Conservation (phyloP, 2,113 vertebrate genomes). For the Semicossyphus pulcher region DNA sequence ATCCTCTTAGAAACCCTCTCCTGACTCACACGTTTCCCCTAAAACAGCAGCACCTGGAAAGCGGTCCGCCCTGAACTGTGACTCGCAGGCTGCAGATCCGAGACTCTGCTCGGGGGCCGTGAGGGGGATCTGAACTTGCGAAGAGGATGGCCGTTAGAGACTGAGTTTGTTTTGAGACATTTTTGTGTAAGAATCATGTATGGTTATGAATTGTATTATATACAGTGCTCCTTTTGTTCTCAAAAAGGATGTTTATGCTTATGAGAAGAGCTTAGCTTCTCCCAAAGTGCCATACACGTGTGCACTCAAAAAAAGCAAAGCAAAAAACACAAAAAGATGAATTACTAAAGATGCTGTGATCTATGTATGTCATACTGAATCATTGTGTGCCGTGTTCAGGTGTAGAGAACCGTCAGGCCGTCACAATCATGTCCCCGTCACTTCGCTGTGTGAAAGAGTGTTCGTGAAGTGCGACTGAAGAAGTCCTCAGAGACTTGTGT, state of each 20-base stretch:
- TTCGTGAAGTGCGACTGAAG: conserved; percentile 59
- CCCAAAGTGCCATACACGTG: conserved; percentile 79
- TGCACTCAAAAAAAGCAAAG: conserved; percentile 81
- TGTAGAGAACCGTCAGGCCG: conserved; percentile 72
- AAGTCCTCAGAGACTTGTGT: conserved; percentile 59
- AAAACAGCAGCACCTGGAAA: conserved; percentile 42
- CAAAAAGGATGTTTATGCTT: conserved; percentile 83
- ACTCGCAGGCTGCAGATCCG: conserved; percentile 7
- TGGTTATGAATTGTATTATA: conserved; percentile 83
- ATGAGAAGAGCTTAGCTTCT: conserved; percentile 81
- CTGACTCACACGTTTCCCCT: conserved; percentile 23
- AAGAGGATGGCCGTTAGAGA: conserved; percentile 60
- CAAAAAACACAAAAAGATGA: conserved; percentile 76
- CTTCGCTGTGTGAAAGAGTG: conserved; percentile 39
- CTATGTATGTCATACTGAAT: conserved; percentile 76
- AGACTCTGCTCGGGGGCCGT: conserved; percentile 7
- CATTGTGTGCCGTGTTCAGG: conserved; percentile 74
- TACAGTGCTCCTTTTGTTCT: conserved; percentile 84
- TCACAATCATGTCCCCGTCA: conserved; percentile 63
- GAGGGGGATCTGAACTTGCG: conserved; percentile 40
- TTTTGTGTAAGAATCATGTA: conserved; percentile 82
- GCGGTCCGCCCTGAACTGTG: conserved; percentile 53
- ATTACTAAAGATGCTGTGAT: conserved; percentile 85
- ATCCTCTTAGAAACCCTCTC: conserved; percentile 49
- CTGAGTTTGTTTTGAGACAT: conserved; percentile 72